Percentiles rank a stretch among this genome's conserved stretches.
phyloP scores from a whole-genome alignment of 2,888 invertebrate species.

The Epinotia nisella region DNA sequence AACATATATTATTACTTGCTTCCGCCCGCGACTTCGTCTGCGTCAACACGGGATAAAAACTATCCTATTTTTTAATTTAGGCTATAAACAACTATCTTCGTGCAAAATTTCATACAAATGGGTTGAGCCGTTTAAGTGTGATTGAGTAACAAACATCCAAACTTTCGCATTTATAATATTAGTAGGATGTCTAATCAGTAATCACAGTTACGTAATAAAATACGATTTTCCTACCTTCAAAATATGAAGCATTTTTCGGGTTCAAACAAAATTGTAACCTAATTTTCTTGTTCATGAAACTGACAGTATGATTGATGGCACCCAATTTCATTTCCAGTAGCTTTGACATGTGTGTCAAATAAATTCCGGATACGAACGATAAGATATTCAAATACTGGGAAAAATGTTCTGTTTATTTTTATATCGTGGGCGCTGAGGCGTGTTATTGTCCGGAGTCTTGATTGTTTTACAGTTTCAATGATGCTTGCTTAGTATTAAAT shows the following conservation, averaged over 20 bases:
- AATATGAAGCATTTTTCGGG: slow-evolving; percentile 26
- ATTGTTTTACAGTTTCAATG: slow-evolving; percentile 1
- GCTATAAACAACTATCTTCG: too few species aligned
- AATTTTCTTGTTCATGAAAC: slow-evolving; percentile 44
- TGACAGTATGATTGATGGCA: slow-evolving; percentile 42
- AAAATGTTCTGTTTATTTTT: slow-evolving; percentile 22
- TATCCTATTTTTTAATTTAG: too few species aligned
- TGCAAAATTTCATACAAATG: too few species aligned
- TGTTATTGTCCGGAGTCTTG: background rate
- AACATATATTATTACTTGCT: too few species aligned
- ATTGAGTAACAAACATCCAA: too few species aligned
- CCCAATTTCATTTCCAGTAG: slow-evolving; percentile 38
- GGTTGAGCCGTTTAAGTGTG: too few species aligned
- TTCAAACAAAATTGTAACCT: slow-evolving; percentile 33
- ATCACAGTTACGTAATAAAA: background rate
- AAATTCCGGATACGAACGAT: slow-evolving; percentile 40
- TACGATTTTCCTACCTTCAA: slow-evolving; percentile 13
- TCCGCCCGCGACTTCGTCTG: too few species aligned
- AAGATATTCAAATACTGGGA: slow-evolving; percentile 41
- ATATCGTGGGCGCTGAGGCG: slow-evolving; percentile 5
- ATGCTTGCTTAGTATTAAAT: background rate
- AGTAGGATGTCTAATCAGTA: too few species aligned
- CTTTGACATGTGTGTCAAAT: slow-evolving; percentile 44
- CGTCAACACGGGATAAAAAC: too few species aligned
- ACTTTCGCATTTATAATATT: too few species aligned